Conservation (phyloP, 37 sponge, comb jelly and placozoan species). For the Agelas oroides region DNA sequence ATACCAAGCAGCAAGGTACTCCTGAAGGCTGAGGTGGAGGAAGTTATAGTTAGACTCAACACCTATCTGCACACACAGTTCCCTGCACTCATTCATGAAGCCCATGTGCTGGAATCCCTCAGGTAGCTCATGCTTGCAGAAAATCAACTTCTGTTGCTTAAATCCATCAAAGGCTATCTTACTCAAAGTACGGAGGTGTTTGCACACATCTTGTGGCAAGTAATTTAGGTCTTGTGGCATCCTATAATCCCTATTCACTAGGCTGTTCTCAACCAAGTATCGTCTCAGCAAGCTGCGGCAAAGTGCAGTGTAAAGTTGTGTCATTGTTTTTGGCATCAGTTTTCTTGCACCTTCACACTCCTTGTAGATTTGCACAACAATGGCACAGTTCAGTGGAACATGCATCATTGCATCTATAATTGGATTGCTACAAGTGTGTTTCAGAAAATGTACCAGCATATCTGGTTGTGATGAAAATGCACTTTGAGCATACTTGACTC, state of each 20-base stretch:
- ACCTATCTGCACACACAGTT: neutral
- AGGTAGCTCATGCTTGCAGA: neutral
- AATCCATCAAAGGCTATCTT: slow-evolving; percentile 2
- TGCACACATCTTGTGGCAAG: neutral
- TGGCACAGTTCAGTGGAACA: slow-evolving; percentile 33
- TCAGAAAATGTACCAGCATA: neutral
- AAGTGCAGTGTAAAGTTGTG: slow-evolving; percentile 32
- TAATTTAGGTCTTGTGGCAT: neutral
- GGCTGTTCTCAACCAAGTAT: neutral
- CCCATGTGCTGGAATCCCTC: slow-evolving; percentile 5
- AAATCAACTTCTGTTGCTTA: neutral
- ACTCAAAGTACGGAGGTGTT: neutral
- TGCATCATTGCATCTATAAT: slow-evolving; percentile 17
- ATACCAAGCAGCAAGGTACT: slow-evolving; percentile 16
- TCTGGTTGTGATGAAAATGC: neutral
- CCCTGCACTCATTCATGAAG: slow-evolving; percentile 5
- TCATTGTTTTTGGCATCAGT: slow-evolving; percentile 32
- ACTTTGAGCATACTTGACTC: slow-evolving; percentile 7
- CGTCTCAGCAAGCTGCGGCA: neutral
- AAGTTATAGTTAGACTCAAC: neutral
- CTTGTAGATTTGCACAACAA: slow-evolving; percentile 10
- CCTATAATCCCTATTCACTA: neutral
- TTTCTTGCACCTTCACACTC: neutral
- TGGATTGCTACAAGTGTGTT: slow-evolving; percentile 12
- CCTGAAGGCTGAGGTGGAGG: slow-evolving; percentile 14